Conservation (phyloP, 2,888 invertebrate genomes). For the Cetonia aurata region DNA sequence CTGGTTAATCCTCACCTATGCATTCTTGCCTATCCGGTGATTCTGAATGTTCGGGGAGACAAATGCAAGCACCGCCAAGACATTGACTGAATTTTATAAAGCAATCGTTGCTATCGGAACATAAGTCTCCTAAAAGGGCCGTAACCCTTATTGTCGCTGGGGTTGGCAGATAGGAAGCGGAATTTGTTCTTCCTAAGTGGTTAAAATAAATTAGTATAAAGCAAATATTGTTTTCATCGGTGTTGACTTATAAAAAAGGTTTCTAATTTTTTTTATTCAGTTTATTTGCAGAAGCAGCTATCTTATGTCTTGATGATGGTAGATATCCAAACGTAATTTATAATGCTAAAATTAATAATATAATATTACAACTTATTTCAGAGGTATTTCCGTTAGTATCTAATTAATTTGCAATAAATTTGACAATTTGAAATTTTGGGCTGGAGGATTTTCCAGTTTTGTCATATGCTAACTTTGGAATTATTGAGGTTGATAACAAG, state of each 20-base stretch:
- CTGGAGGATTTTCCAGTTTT: too few relatives aligned
- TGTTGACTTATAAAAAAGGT: background rate
- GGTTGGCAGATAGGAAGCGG: constrained; percentile 72
- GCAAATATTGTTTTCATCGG: constrained; percentile 18
- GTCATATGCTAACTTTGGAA: too few relatives aligned
- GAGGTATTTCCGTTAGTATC: too few relatives aligned
- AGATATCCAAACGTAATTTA: too few relatives aligned
- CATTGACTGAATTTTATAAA: constrained; percentile 80
- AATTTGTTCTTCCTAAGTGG: constrained; percentile 61
- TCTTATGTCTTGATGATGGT: too few relatives aligned
- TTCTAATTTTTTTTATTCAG: too few relatives aligned
- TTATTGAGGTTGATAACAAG: too few relatives aligned
- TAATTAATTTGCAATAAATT: too few relatives aligned
- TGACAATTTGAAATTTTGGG: too few relatives aligned
- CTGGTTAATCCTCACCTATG: constrained; percentile 64
- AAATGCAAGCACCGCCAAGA: constrained; percentile 80
- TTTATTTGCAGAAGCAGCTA: too few relatives aligned
- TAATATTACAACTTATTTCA: too few relatives aligned
- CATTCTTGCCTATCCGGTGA: constrained; percentile 76
- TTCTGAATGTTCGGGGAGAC: constrained; percentile 76
- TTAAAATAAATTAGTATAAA: constrained; percentile 29
- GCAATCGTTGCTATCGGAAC: constrained; percentile 77
- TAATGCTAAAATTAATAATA: too few relatives aligned
- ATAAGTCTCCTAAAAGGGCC: constrained; percentile 83
- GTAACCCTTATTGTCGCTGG: constrained; percentile 74